Base-by-base conservation (phyloP, 92 coral and sea anemone genomes). In the Zoanthus solanderi region DNA sequence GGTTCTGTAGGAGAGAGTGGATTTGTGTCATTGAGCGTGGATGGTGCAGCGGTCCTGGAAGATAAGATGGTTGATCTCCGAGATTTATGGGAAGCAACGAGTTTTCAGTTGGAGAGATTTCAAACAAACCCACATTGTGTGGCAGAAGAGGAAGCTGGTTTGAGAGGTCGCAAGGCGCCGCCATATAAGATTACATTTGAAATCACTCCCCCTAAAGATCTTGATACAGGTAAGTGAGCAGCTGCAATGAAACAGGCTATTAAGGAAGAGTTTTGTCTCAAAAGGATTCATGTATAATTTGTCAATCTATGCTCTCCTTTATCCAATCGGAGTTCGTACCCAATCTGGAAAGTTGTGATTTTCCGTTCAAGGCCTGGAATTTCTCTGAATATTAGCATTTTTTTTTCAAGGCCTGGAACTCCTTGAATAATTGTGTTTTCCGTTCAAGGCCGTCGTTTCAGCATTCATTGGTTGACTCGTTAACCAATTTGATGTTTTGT, bases 21-120 rank as follows among this genome's bases (percentile, higher is more conserved):
- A 15, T 75, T 85, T 42, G 87, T 96, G 46, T 93, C 93, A 58
- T 84, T 96, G 72, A 83, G 83, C 3, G 94, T 96, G 31, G 94
- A 93, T 16, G 99, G 92, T 13, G 74, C 63, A 17, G 79, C 86
- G 63, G 99, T 95, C 7, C 92, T 96, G 68, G 94, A 96, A 73
- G 97, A 93, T 58, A 96, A 90, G 44, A 96, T 96, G 99, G 96
- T 94, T 48, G 87, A 89, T 30, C 91, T 96, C 71, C 93, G 99
- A 79, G 98, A 96, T 88, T 67, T 91, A 34, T 96, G 99, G 99
- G 99, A 96, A 76, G 99, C 96, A 47, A 96, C 99, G 23, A 96
- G 99, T 83, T 96, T 95, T 78, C 99, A 96, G 90, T 88, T 96
- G 12, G 99, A 95, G 77, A 87, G 97, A 72, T 89, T 94, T 28